Conservation (phyloP, 2,888 invertebrate species). For the Colostygia pectinataria region DNA sequence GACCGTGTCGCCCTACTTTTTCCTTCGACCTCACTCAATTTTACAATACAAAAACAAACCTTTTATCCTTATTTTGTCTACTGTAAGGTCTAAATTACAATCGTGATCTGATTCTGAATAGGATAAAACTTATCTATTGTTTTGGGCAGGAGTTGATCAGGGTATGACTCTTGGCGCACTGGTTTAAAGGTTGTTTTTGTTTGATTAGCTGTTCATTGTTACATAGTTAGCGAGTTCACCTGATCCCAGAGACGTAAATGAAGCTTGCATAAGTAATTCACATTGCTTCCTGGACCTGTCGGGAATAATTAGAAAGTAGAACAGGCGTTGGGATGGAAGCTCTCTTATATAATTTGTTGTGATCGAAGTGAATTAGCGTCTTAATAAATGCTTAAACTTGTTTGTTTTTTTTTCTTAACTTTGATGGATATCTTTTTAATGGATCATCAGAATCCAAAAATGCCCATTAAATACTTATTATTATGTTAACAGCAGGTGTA, state of each 20-base stretch:
- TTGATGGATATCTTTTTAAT: too few relatives aligned
- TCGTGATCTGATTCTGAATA: constrained; percentile 28
- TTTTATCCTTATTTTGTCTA: constrained; percentile 37
- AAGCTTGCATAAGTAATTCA: constrained; percentile 57
- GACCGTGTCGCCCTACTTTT: constrained; percentile 64
- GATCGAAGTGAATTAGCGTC: too few relatives aligned
- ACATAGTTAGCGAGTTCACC: constrained; percentile 44
- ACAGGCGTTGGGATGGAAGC: constrained; percentile 1
- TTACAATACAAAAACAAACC: constrained; percentile 24
- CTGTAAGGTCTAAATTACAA: constrained; percentile 42
- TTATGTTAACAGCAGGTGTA: too few relatives aligned
- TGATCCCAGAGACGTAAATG: constrained; percentile 52
- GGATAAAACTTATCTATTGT: constrained; percentile 38
- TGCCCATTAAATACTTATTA: too few relatives aligned
- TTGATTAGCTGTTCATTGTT: constrained; percentile 37
- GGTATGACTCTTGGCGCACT: constrained; percentile 41
- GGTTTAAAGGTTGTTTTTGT: constrained; percentile 38
- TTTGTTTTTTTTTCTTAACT: too few relatives aligned
- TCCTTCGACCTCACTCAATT: constrained; percentile 43
- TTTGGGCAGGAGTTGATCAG: constrained; percentile 38
- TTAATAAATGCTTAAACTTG: too few relatives aligned
- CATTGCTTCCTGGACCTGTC: constrained; percentile 53
- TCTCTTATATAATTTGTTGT: too few relatives aligned
- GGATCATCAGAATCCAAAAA: too few relatives aligned
- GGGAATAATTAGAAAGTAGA: constrained; percentile 52